Evolutionary conservation across 2,113 vertebrate species (phyloP).

Genomic region (Tympanuchus pallidicinctus): DNA sequence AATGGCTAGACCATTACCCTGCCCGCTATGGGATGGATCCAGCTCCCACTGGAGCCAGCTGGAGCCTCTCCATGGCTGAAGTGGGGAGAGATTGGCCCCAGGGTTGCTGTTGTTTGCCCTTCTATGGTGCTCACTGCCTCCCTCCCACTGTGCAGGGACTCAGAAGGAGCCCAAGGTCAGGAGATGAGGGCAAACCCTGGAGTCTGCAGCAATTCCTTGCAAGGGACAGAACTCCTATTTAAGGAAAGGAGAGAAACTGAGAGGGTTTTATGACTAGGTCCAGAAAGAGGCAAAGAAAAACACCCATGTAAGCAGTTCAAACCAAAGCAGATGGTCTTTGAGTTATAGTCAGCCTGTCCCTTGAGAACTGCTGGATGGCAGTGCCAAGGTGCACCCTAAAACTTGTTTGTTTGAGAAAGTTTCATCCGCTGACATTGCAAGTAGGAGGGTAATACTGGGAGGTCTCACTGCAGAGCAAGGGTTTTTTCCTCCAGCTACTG

Average conservation of each 20-base stretch:
- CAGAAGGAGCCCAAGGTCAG: background rate
- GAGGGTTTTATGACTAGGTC: background rate
- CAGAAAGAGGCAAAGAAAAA: background rate
- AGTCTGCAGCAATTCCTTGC: background rate
- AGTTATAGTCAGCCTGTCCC: background rate
- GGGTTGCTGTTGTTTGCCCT: background rate
- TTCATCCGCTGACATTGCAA: background rate
- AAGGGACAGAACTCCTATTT: background rate
- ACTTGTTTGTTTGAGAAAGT: background rate
- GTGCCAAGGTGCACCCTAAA: background rate
- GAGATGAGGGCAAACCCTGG: background rate
- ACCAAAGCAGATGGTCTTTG: background rate
- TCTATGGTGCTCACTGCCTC: background rate
- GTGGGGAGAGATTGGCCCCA: background rate
- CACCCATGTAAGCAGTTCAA: background rate
- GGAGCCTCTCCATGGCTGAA: background rate
- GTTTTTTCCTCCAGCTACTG: background rate
- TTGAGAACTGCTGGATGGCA: background rate
- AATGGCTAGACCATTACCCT: background rate
- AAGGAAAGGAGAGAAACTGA: background rate
- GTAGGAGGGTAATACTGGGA: background rate
- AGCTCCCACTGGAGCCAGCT: slow-evolving; percentile 24
- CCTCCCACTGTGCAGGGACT: fast-evolving
- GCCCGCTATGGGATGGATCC: background rate
- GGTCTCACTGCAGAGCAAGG: background rate